phyloP scores from a whole-genome alignment of 2,888 invertebrate genomes.

The Erebia palarica region DNA sequence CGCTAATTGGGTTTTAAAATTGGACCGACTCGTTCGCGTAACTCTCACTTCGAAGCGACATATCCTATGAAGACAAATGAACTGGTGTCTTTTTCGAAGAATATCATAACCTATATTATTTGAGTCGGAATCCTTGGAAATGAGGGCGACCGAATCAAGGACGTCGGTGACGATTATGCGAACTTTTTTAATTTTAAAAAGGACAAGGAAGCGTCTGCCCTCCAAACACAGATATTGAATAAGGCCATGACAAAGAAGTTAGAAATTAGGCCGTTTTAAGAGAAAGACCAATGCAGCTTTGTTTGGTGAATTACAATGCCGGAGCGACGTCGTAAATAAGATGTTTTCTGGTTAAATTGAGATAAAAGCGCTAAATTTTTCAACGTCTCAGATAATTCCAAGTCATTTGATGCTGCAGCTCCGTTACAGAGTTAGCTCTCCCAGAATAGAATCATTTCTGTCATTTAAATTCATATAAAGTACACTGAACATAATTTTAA shows the following conservation, averaged over 20 bases:
- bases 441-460: constrained; percentile 41
- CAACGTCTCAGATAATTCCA: constrained; percentile 49
- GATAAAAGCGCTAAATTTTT: constrained; percentile 64
- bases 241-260: constrained; percentile 55
- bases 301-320: constrained; percentile 46
- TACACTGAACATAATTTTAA: neutral
- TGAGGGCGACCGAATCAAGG: constrained; percentile 60
- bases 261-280: constrained; percentile 48
- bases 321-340: constrained; percentile 56
- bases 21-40: constrained; percentile 41
- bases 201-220: constrained; percentile 44
- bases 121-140: constrained; percentile 43
- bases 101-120: constrained; percentile 39
- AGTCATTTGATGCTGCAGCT: constrained; percentile 43
- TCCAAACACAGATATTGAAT: constrained; percentile 51
- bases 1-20: constrained; percentile 71
- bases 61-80: constrained; percentile 35
- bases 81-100: constrained; percentile 27
- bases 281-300: constrained; percentile 45
- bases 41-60: constrained; percentile 34
- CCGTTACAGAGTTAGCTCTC: constrained; percentile 42
- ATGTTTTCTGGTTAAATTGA: constrained; percentile 59
- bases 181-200: constrained; percentile 27
- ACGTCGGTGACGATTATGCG: constrained; percentile 46
- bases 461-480: constrained; percentile 40